Evolutionary conservation across 2,113 vertebrate genomes (phyloP).

Genomic region (Prolemur simus): DNA sequence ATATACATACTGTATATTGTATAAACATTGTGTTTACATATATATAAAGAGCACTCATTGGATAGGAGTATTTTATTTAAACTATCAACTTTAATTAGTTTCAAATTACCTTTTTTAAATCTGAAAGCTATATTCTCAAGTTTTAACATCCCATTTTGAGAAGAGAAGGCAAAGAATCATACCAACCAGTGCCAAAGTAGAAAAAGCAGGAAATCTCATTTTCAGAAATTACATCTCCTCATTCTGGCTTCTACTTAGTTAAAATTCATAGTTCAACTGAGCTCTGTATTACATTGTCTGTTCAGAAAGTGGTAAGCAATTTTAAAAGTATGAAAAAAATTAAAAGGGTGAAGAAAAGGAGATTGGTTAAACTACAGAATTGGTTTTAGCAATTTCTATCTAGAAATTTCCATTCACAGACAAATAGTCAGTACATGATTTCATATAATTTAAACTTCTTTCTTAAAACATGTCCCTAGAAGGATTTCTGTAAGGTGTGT

Average conservation of each 20-base stretch:
- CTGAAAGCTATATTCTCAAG: conserved; percentile 19
- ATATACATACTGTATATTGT: neutral
- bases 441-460: neutral
- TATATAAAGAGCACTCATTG: neutral
- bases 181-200: neutral
- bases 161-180: neutral
- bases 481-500: neutral
- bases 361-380: neutral
- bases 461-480: neutral
- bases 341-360: neutral
- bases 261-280: neutral
- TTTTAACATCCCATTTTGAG: neutral
- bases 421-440: neutral
- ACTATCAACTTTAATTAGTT: conserved; percentile 1
- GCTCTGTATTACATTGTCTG: neutral
- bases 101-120: neutral
- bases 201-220: neutral
- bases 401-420: neutral
- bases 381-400: neutral
- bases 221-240: neutral
- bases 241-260: neutral
- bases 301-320: neutral
- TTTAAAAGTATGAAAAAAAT: neutral
- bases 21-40: neutral
- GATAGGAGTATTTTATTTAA: neutral